Conservation (phyloP, 2,888 invertebrate genomes). For the Campopleginae sp. region DNA sequence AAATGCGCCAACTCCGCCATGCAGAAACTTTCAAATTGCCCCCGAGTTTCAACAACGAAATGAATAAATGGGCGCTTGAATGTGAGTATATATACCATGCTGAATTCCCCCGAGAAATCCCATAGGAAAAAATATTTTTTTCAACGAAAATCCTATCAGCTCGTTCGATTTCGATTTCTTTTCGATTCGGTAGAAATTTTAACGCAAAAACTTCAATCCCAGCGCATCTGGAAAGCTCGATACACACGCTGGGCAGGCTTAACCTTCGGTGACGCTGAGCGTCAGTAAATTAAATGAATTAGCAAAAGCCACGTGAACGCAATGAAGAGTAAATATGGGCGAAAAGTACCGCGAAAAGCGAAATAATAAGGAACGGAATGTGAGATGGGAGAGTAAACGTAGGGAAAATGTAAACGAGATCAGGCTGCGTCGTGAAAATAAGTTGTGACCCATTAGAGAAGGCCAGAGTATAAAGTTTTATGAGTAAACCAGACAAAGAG, state of each 20-base stretch:
- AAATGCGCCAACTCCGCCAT: conserved; percentile 84
- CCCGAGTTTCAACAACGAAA: conserved; percentile 89
- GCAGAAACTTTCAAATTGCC: conserved; percentile 87
- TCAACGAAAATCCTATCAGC: background rate
- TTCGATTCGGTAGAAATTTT: background rate
- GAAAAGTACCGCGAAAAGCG: background rate
- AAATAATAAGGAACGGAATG: conserved; percentile 20
- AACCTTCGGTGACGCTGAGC: background rate
- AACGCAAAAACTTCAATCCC: background rate
- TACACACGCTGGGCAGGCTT: background rate
- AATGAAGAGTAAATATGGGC: background rate
- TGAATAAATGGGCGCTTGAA: conserved; percentile 93
- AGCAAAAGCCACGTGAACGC: conserved; percentile 1
- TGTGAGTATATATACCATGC: conserved; percentile 86
- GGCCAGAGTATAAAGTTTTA: conserved; percentile 58
- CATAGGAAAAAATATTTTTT: background rate
- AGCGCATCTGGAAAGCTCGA: background rate
- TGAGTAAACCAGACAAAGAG: conserved; percentile 38
- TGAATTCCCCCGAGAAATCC: background rate
- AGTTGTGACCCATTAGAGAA: conserved; percentile 49
- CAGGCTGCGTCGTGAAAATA: conserved; percentile 45
- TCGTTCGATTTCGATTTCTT: background rate
- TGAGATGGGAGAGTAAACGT: conserved; percentile 1
- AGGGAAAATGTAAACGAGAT: conserved; percentile 40
- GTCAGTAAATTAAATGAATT: background rate